Evolutionary conservation across 1,140 invertebrate genomes (phyloP), one percentile per base, ranked within the genome.

Genomic region (Calephelis nemesis): DNA sequence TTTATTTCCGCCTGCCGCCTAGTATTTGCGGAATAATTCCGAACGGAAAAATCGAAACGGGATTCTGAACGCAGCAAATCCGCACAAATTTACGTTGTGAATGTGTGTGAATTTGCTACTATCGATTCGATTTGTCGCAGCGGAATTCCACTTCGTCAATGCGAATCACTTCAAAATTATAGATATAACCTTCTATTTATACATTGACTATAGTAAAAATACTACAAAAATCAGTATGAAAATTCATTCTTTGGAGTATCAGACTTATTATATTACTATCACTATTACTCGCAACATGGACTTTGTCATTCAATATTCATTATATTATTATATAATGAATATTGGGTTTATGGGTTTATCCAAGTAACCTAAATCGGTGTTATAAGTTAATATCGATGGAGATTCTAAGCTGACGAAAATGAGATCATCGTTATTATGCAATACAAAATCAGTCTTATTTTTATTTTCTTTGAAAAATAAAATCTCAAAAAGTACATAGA

Each of bases 191-290:
- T 63, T 48, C 62, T 45, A 7, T 45, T 45, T 45, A 45, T 45
- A 45, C 42, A 45, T 45, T 45, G 42, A 7, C 6, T 45, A 69
- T 50, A 65, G 67, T 63, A 68, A 39, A 70, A 74, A 47, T 60
- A 65, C 47, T 64, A 73, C 63, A 74, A 52, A 76, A 78, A 75
- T 68, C 73, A 68, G 75, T 76, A 78, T 73, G 70, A 76, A 70
- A 78, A 78, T 74, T 75, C 68, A 83, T 72, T 88, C 88, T 90
- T 90, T 90, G 88, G 88, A 87, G 81, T 74, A 75, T 90, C 88
- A 88, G 87, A 87, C 87, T 90, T 88, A 74, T 76, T 78, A 81
- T 50, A 68, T 78, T 83, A 72, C 84, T 76, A 67, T 45, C 52
- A 63, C 39, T 39, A 65, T 40, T 52, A 40, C 40, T 65, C 12